Base-by-base conservation (phyloP, 2,797 vertebrate genomes). In the Etheostoma nigrum region DNA sequence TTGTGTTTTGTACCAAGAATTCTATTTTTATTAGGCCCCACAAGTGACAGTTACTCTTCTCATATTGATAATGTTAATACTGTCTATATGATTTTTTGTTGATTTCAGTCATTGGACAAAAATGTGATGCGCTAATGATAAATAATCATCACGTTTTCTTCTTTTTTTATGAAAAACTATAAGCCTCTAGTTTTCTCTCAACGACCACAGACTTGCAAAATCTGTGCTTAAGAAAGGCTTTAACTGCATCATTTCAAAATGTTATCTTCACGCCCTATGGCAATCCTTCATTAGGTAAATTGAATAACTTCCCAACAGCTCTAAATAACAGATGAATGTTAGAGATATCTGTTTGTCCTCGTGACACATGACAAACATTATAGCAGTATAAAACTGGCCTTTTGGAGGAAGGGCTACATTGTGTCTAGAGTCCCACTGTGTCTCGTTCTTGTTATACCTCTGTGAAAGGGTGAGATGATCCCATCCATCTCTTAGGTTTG, bases 391-490 rank as follows among this genome's bases (percentile, higher is more conserved):
- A 14, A 61, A 21, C 4, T 16, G 25, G 14, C n/a, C 51, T 59
- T 71, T 61, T 74, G 25, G 55, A 70, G 52, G 47, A 44, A 42
- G 6, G 45, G n/a, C 61, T 27, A n/a, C 49, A 60, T 14, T 45
- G 14, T 23, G 27, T n/a, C 18, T 61, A 49, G 48, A 49, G 18
- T 40, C 48, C 30, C 21, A 9, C 19, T 2, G 25, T 70, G 11
- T 68, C 21, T 16, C n/a, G 44, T 51, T 64, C 40, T 48, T 57
- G 76, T 74, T 64, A 23, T 42, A 48, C 73, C 25, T 58, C 16
- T 2, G 21, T 42, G 12, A 68, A 82, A 82, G 68, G 67, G 36
- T 40, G 47, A 78, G 70, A 64, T 79, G 36, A 61, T 33, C 40
- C 10, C 64, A 64, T 74, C 49, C 61, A 57, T 74, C 59, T 78